These are phyloP conservation scores for Temnothorax curvispinosus DNA, from an alignment of 1,140 invertebrate genomes.

Conservation along the genomic window DNA sequence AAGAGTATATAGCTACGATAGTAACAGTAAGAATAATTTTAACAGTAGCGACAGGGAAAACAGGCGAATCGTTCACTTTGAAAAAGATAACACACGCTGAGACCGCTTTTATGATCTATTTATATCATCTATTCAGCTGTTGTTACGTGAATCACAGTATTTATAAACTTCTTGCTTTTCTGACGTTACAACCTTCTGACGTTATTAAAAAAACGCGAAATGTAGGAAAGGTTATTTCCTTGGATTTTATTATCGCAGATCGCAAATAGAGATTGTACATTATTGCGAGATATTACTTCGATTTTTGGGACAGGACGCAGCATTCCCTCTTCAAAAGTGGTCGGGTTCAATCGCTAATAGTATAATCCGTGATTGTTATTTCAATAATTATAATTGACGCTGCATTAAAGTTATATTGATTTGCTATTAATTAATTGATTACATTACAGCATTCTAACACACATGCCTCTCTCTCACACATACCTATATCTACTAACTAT, in stretches of 20 bases:
- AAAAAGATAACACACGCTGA: slow-evolving; percentile 4
- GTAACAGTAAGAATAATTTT: slow-evolving; percentile 33
- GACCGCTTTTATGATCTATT: background rate
- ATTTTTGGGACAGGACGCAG: background rate
- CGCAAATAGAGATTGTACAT: background rate
- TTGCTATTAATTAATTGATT: slow-evolving; percentile 22
- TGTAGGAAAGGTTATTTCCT: background rate
- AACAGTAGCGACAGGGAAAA: slow-evolving; percentile 15
- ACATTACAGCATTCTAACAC: slow-evolving; percentile 12
- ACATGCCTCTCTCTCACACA: background rate
- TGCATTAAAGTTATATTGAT: slow-evolving; percentile 42
- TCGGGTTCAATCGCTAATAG: slow-evolving; percentile 11
- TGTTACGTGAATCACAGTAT: slow-evolving; percentile 27
- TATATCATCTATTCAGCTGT: background rate
- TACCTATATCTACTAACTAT: slow-evolving; percentile 5
- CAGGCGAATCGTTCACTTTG: slow-evolving; percentile 22
- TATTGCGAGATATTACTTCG: background rate
- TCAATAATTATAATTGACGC: slow-evolving; percentile 59
- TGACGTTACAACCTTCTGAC: background rate
- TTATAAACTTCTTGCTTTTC: background rate
- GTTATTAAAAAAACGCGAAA: background rate
- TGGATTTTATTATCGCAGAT: background rate
- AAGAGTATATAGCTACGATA: slow-evolving; percentile 10
- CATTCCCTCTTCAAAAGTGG: background rate
- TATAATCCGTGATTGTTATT: slow-evolving; percentile 12